Conservation (phyloP, 2,888 invertebrate genomes). For the Trypoxylon attenuatum region DNA sequence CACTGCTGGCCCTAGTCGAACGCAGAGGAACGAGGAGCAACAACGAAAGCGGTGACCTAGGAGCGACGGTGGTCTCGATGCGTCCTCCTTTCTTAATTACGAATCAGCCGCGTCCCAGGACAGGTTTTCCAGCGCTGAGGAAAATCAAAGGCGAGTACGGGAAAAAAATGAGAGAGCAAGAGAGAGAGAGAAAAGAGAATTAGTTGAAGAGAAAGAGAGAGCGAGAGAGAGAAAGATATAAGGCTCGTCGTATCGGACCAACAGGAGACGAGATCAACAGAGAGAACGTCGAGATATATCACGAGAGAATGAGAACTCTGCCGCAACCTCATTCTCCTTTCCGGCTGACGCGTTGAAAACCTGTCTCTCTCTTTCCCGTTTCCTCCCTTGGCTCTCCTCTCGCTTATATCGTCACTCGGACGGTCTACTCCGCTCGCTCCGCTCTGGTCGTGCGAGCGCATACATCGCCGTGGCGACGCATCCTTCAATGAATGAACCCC, state of each 20-base stretch:
- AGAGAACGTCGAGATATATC: slow-evolving; percentile 35
- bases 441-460: slow-evolving; percentile 26
- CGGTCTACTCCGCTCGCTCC: slow-evolving; percentile 14
- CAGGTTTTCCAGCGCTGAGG: slow-evolving; percentile 1
- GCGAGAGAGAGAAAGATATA: slow-evolving; percentile 3
- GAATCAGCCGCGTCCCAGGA: slow-evolving; percentile 14
- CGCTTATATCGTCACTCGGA: neutral
- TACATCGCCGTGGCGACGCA: slow-evolving; percentile 32
- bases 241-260: neutral
- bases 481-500: slow-evolving; percentile 55
- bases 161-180: slow-evolving; percentile 1
- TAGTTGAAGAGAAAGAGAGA: slow-evolving; percentile 1
- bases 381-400: neutral
- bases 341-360: slow-evolving; percentile 50
- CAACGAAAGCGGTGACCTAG: no score
- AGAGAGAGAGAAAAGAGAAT: slow-evolving; percentile 5
- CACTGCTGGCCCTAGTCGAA: no score
- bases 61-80: no score
- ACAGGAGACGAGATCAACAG: neutral
- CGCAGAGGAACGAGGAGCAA: no score
- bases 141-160: neutral
- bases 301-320: slow-evolving; percentile 51
- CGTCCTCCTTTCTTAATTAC: slow-evolving; percentile 27
- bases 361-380: slow-evolving; percentile 20
- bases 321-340: slow-evolving; percentile 56